phyloP scores from a whole-genome alignment of 2,888 invertebrate genomes.

The Yponomeuta malinellus region DNA sequence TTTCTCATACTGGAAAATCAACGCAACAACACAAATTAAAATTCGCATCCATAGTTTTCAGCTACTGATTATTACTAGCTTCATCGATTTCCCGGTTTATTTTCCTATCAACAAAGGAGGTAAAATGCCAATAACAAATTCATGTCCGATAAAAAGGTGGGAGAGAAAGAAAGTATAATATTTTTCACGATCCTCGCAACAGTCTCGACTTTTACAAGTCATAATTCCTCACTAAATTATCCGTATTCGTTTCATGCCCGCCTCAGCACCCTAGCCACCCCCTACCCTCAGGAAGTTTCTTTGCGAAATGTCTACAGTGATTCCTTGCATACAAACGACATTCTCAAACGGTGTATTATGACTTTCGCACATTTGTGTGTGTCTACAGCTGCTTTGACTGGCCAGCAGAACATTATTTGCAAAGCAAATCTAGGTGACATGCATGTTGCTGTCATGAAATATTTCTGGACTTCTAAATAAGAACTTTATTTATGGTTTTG shows the following conservation, averaged over 20 bases:
- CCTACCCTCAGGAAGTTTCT: constrained; percentile 47
- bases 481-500: too few species aligned
- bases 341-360: constrained; percentile 62
- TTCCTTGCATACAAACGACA: constrained; percentile 76
- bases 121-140: background rate
- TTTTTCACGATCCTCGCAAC: constrained; percentile 27
- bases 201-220: constrained; percentile 37
- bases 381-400: background rate
- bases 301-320: constrained; percentile 75
- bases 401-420: background rate
- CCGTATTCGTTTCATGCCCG: constrained; percentile 56
- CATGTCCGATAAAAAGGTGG: background rate
- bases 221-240: constrained; percentile 69
- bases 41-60: too few species aligned
- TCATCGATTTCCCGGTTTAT: background rate
- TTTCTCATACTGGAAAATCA: background rate
- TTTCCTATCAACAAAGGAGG: background rate
- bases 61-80: too few species aligned
- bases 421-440: background rate
- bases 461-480: background rate
- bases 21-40: background rate
- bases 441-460: background rate
- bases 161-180: constrained; percentile 25
- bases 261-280: constrained; percentile 41
- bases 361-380: constrained; percentile 53